These are phyloP conservation scores for Caenorhabditis wallacei DNA, from an alignment of 2,888 invertebrate genomes.

Conservation along the genomic window DNA sequence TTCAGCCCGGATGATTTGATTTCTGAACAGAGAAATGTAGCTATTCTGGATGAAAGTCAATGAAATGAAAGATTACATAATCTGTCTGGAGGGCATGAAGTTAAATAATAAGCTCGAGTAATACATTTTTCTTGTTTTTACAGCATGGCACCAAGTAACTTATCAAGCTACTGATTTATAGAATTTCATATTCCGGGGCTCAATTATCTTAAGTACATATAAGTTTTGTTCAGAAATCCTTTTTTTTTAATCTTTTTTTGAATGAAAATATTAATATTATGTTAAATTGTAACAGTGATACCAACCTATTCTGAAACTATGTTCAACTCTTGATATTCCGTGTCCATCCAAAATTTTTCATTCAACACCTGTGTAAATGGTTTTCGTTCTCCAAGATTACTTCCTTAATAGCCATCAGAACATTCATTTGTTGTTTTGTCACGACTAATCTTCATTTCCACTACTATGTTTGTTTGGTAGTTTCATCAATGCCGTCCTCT, in stretches of 20 bases:
- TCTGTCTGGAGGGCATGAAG: background rate
- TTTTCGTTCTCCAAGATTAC: slow-evolving; percentile 11
- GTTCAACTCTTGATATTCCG: background rate
- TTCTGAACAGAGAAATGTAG: slow-evolving; percentile 33
- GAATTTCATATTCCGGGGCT: too few relatives aligned
- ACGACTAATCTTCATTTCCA: slow-evolving; percentile 11
- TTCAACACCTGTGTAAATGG: background rate
- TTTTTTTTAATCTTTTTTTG: too few relatives aligned
- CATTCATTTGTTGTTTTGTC: slow-evolving; percentile 18
- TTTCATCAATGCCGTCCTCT: slow-evolving; percentile 57
- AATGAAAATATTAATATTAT: too few relatives aligned
- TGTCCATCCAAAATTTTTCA: background rate
- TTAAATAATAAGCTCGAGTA: too few relatives aligned
- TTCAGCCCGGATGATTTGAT: slow-evolving; percentile 25
- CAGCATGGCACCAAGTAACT: too few relatives aligned
- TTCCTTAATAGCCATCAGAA: slow-evolving; percentile 17
- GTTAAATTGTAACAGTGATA: too few relatives aligned
- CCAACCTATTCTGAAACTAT: too few relatives aligned
- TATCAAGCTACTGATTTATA: too few relatives aligned
- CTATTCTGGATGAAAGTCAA: background rate
- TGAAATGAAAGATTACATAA: background rate
- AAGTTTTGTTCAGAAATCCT: too few relatives aligned
- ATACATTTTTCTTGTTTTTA: too few relatives aligned
- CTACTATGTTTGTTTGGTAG: slow-evolving; percentile 29
- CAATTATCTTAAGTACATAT: too few relatives aligned